These are phyloP conservation scores for Pseudoatta argentina DNA, from an alignment of 1,140 invertebrate genomes.

Conservation along the genomic window DNA sequence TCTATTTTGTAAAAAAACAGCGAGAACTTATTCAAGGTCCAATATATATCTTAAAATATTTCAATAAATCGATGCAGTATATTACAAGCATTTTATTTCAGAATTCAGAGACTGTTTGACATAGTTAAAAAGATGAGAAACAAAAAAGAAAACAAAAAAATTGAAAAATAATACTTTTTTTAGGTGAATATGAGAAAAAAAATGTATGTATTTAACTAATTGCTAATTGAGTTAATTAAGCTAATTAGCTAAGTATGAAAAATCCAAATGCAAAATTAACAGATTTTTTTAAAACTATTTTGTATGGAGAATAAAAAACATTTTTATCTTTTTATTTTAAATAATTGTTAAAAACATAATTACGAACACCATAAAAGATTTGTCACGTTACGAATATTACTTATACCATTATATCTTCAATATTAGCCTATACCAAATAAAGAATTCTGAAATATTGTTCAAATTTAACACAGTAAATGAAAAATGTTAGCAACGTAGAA, in stretches of 20 bases:
- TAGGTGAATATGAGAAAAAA: neutral
- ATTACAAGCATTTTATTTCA: neutral
- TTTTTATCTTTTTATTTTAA: neutral
- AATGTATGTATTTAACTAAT: neutral
- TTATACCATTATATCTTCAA: neutral
- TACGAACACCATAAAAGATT: neutral
- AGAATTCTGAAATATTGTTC: neutral
- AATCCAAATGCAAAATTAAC: neutral
- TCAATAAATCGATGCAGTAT: neutral
- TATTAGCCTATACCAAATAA: neutral
- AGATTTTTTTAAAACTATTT: neutral
- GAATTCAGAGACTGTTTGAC: neutral
- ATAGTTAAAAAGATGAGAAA: neutral
- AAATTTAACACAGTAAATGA: neutral
- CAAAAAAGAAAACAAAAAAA: neutral
- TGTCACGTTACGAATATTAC: neutral
- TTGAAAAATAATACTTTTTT: neutral
- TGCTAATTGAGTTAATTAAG: neutral
- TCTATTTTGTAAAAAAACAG: too few relatives aligned
- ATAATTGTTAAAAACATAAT: neutral
- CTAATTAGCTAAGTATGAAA: neutral
- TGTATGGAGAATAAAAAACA: slow-evolving; percentile 11
- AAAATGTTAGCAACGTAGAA: neutral
- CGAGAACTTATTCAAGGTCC: too few relatives aligned
- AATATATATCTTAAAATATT: neutral